Evolutionary conservation across 2,888 invertebrate species (phyloP).

Genomic region (Seira sanloemensis): DNA sequence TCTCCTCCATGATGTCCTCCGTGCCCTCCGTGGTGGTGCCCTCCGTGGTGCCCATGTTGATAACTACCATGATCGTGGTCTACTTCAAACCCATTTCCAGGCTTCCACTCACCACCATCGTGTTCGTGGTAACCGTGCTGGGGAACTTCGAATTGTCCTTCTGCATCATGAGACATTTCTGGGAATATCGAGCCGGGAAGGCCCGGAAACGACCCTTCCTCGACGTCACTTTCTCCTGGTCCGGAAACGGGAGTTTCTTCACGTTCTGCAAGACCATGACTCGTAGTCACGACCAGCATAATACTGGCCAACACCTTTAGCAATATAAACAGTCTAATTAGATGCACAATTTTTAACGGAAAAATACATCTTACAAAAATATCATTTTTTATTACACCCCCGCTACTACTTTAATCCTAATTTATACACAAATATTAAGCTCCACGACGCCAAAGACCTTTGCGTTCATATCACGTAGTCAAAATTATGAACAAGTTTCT

Average conservation of each 20-base stretch:
- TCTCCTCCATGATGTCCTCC: conserved; percentile 27
- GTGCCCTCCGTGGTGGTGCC: background rate
- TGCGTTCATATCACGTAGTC: no score
- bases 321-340: no score
- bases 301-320: conserved; percentile 37
- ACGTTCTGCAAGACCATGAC: background rate
- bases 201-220: conserved; percentile 20
- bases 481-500: no score
- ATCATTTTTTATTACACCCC: no score
- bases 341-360: no score
- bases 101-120: background rate
- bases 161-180: background rate
- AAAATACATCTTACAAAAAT: no score
- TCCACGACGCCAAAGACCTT: no score
- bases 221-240: background rate
- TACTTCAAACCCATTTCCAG: background rate
- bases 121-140: conserved; percentile 7
- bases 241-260: background rate
- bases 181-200: conserved; percentile 19
- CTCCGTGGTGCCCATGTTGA: background rate
- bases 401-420: no score
- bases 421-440: no score
- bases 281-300: background rate
- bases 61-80: background rate
- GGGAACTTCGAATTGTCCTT: background rate